Evolutionary conservation across 1,140 invertebrate genomes (phyloP), one percentile per base, ranked within the genome.

Genomic region (Psilanteris sp.): DNA sequence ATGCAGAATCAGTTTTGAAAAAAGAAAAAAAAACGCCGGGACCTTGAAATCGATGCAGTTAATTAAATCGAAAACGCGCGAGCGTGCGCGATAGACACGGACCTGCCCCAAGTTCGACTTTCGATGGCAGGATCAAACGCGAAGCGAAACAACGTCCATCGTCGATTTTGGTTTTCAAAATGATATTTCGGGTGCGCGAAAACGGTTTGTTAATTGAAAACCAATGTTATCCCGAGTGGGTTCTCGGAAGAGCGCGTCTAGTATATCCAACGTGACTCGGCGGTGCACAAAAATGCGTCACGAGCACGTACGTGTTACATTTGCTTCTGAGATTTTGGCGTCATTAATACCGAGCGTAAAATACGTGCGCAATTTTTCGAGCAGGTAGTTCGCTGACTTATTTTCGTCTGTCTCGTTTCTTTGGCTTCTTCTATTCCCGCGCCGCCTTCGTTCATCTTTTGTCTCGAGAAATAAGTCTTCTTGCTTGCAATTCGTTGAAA

Each of bases 341-440:
- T 59, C 41, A 31, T 61, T 61, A 61, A 46, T 46, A 37, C 26
- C 11, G 9, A 18, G 15, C 11, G 41, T 20, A 26, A 34, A 36
- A 46, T 44, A 44, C 55, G 55, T 59, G 55, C 41, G 29, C 55
- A 14, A 59, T 59, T 44, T 59, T 59, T 59, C 41, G 55, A 46
- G 41, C 29, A 59, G 55, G 55, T 59, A 59, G 39, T 29, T 59
- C 10, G 18, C 3, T 31, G n/a, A 26, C 16, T 44, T 26, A 10
- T 59, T 24, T 13, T 14, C 7, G 9, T 36, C 10, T 14, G 14
- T 24, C 10, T 27, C 26, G 0, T 4, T 37, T 16, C 14, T 1
- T 18, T n/a, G n/a, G 29, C 27, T 10, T 1, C 32, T 16, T 15
- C 20, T 31, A 20, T 2, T 48, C n/a, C 11, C 27, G n/a, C 13